Evolutionary conservation across 2,113 vertebrate species (phyloP).

Genomic region (Ahaetulla prasina): DNA sequence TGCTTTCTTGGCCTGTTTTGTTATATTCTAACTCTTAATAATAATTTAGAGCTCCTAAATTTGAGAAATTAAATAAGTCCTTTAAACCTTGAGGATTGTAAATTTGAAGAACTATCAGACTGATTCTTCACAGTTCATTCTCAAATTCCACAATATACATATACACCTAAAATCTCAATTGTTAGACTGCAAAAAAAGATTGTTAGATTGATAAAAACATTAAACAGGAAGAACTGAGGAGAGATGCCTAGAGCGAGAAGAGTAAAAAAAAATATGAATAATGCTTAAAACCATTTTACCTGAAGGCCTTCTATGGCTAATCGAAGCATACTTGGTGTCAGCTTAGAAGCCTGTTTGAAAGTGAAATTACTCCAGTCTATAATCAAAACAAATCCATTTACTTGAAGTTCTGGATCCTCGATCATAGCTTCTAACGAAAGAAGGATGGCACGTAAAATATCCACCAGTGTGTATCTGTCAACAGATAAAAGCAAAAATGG

Average conservation of each 20-base stretch:
- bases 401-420: slow-evolving; percentile 95
- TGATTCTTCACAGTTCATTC: neutral
- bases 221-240: neutral
- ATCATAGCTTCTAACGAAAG: slow-evolving; percentile 98
- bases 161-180: neutral
- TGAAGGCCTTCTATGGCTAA: slow-evolving; percentile 96
- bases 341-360: slow-evolving; percentile 97
- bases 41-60: neutral
- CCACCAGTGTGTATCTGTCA: slow-evolving; percentile 92
- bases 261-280: neutral
- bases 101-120: neutral
- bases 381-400: slow-evolving; percentile 98
- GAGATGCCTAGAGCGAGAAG: neutral
- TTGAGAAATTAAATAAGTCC: neutral
- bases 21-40: neutral
- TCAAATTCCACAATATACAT: neutral
- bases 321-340: slow-evolving; percentile 95
- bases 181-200: neutral
- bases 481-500: slow-evolving; percentile 11
- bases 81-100: neutral
- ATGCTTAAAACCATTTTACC: slow-evolving; percentile 66
- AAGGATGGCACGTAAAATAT: slow-evolving; percentile 94
- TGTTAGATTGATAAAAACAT: neutral
- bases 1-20: neutral
- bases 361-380: slow-evolving; percentile 99